Conservation (phyloP, 2,797 vertebrate genomes). For the Poecilia velifera region DNA sequence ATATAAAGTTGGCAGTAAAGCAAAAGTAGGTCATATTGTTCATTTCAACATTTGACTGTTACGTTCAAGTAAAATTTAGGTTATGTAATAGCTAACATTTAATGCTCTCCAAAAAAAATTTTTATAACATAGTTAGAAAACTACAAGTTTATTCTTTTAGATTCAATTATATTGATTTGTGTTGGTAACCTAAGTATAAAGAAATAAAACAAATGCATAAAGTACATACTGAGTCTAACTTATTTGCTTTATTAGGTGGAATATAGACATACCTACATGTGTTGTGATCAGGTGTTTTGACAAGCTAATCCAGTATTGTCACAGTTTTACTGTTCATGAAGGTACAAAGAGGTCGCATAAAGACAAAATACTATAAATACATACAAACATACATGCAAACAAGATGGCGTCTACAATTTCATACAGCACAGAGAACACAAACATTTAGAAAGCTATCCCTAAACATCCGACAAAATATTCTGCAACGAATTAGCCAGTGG, state of each 20-base stretch:
- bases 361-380: conserved; percentile 5
- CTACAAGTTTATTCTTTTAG: not conserved
- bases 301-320: not conserved
- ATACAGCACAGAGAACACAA: conserved; percentile 5
- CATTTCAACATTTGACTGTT: not conserved
- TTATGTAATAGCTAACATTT: not conserved
- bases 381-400: not conserved
- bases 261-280: conserved; percentile 19
- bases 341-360: conserved; percentile 16
- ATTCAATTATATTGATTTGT: not conserved
- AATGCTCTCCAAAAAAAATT: too few species aligned
- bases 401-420: conserved; percentile 4
- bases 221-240: not conserved
- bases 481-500: not conserved
- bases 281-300: not conserved
- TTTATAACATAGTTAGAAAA: not conserved
- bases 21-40: not conserved
- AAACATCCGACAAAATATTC: not conserved
- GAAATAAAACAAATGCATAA: not conserved
- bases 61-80: not conserved
- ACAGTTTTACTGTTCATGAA: conserved; percentile 6
- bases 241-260: conserved; percentile 41
- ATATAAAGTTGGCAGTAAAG: not conserved
- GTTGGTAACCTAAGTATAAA: not conserved
- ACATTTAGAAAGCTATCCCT: too few species aligned